Evolutionary conservation across 2,113 vertebrate genomes (phyloP).

Genomic region (Lasiurus cinereus): DNA sequence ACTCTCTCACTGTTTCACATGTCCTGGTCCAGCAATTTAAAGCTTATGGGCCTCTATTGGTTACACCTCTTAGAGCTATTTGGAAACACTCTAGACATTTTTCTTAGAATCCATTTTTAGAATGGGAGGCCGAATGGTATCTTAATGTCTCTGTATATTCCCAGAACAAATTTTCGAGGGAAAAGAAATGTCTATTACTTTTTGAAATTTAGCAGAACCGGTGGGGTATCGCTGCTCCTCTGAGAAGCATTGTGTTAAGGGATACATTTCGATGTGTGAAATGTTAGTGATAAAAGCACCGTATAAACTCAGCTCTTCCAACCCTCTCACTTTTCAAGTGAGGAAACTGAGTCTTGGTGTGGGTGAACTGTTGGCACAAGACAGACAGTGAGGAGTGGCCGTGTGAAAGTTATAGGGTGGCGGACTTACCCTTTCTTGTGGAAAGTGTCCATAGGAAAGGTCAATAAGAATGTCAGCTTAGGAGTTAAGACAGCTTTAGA

Average conservation of each 20-base stretch:
- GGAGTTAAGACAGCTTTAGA: not conserved
- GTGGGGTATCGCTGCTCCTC: not conserved
- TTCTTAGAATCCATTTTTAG: slow-evolving; percentile 72
- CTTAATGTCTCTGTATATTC: slow-evolving; percentile 70
- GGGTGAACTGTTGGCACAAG: not conserved
- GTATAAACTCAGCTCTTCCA: not conserved
- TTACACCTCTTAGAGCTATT: slow-evolving; percentile 70
- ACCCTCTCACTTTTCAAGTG: not conserved
- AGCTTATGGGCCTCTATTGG: slow-evolving; percentile 9
- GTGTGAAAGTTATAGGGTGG: not conserved
- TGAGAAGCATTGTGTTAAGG: slow-evolving; percentile 51
- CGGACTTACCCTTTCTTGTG: not conserved
- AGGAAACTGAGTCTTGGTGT: not conserved
- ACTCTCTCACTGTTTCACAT: slow-evolving; percentile 25
- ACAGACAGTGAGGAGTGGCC: not conserved
- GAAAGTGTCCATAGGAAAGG: not conserved
- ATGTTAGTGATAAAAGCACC: not conserved
- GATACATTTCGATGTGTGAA: slow-evolving; percentile 38
- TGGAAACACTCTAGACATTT: slow-evolving; percentile 69
- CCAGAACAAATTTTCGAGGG: slow-evolving; percentile 40
- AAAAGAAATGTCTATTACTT: slow-evolving; percentile 43
- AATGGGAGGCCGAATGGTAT: slow-evolving; percentile 62
- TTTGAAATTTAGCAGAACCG: slow-evolving; percentile 63
- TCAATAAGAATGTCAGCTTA: not conserved
- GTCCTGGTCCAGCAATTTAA: slow-evolving; percentile 29